These are phyloP conservation scores for Neoascia interrupta DNA, from an alignment of 2,888 invertebrate species.

Conservation along the genomic window DNA sequence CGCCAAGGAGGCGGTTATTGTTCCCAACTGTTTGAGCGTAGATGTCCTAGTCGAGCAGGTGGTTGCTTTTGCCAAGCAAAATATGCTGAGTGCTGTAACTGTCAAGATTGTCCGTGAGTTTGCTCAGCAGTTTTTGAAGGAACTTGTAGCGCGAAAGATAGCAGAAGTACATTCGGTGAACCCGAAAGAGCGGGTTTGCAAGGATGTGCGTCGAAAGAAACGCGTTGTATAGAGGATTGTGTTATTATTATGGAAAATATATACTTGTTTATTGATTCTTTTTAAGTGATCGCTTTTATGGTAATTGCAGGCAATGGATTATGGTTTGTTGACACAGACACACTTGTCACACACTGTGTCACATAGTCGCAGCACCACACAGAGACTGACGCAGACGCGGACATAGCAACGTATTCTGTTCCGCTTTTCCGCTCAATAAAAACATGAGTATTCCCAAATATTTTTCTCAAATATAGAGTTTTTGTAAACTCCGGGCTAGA, in stretches of 20 bases:
- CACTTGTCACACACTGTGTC: no score
- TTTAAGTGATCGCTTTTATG: no score
- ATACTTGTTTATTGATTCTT: no score
- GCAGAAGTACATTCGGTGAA: conserved; percentile 23
- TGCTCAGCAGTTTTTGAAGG: conserved; percentile 72
- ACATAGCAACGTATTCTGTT: no score
- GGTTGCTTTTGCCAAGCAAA: conserved; percentile 73
- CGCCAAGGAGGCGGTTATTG: conserved; percentile 73
- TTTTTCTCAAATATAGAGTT: no score
- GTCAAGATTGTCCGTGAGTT: conserved; percentile 73
- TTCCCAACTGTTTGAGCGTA: conserved; percentile 75
- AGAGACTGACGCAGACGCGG: no score
- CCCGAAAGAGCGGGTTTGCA: conserved; percentile 17
- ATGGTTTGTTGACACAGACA: no score
- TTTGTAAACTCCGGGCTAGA: no score
- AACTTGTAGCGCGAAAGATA: conserved; percentile 70
- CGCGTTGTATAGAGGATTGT: neutral
- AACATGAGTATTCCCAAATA: no score
- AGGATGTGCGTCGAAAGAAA: conserved; percentile 40
- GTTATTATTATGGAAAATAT: neutral
- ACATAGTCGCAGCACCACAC: no score
- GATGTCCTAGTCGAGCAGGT: conserved; percentile 73
- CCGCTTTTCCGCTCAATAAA: no score
- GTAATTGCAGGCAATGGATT: no score
- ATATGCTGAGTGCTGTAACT: conserved; percentile 76